Evolutionary conservation across 2,113 vertebrate genomes (phyloP).

Genomic region (Aythya baeri): DNA sequence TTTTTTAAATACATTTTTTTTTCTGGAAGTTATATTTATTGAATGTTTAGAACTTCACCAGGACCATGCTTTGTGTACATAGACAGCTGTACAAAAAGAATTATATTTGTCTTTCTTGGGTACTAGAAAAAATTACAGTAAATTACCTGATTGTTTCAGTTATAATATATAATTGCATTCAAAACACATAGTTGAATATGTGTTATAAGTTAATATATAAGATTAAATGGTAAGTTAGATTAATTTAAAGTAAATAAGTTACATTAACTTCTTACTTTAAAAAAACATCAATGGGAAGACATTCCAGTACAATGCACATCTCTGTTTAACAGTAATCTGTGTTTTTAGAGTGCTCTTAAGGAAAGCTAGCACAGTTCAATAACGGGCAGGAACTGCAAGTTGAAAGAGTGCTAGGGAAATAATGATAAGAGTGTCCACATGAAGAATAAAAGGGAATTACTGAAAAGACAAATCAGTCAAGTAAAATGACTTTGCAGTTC

Average conservation of each 20-base stretch:
- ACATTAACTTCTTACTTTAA: background rate
- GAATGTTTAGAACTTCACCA: background rate
- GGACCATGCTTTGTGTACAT: background rate
- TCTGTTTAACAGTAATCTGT: background rate
- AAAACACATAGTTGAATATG: background rate
- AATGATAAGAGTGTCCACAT: too few relatives aligned
- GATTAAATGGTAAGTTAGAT: too few relatives aligned
- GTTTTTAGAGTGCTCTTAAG: background rate
- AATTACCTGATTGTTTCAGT: background rate
- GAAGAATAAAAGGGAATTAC: background rate
- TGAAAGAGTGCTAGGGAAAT: background rate
- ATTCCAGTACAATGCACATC: background rate
- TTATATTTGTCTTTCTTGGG: background rate
- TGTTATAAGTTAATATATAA: too few relatives aligned
- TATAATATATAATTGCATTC: background rate
- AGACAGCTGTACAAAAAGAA: background rate
- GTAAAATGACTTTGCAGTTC: background rate
- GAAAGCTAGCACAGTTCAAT: background rate
- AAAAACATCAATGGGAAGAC: background rate
- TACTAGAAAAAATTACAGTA: background rate
- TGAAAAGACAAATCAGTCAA: background rate
- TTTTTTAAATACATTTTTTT: background rate
- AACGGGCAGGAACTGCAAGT: background rate
- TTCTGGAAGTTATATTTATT: background rate
- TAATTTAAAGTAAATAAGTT: too few relatives aligned